These are phyloP conservation scores for Lates calcarifer DNA, from an alignment of 2,113 vertebrate species.

Conservation along the genomic window DNA sequence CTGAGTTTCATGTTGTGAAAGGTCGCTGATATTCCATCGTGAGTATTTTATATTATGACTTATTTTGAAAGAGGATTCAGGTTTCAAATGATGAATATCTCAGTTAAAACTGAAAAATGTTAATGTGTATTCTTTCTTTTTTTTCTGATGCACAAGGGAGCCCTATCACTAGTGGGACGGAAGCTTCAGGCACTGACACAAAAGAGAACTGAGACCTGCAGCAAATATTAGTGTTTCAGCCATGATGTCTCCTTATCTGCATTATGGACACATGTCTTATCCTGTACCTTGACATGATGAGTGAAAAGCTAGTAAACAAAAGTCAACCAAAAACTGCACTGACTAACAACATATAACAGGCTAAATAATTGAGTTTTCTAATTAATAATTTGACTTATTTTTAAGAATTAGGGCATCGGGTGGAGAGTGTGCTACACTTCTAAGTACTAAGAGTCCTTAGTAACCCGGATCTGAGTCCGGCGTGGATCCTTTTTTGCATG, in stretches of 20 bases:
- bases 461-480: no score
- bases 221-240: not conserved
- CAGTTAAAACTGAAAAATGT: constrained; percentile 11
- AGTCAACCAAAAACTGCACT: not conserved
- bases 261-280: not conserved
- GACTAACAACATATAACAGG: no score
- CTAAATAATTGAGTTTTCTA: not conserved
- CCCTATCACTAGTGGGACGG: not conserved
- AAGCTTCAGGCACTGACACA: not conserved
- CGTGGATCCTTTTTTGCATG: no score
- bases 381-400: not conserved
- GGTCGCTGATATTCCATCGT: constrained; percentile 1
- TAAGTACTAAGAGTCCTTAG: no score
- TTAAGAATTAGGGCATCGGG: no score
- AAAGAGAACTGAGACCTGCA: not conserved
- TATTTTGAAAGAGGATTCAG: constrained; percentile 47
- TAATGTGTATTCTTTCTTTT: constrained; percentile 12
- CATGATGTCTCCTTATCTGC: not conserved
- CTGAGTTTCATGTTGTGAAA: constrained; percentile 25
- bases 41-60: constrained; percentile 24
- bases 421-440: no score
- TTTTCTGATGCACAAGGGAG: not conserved
- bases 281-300: not conserved
- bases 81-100: constrained; percentile 54
- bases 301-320: not conserved